Conservation (phyloP, 2,797 vertebrate genomes). For the Argya squamiceps region DNA sequence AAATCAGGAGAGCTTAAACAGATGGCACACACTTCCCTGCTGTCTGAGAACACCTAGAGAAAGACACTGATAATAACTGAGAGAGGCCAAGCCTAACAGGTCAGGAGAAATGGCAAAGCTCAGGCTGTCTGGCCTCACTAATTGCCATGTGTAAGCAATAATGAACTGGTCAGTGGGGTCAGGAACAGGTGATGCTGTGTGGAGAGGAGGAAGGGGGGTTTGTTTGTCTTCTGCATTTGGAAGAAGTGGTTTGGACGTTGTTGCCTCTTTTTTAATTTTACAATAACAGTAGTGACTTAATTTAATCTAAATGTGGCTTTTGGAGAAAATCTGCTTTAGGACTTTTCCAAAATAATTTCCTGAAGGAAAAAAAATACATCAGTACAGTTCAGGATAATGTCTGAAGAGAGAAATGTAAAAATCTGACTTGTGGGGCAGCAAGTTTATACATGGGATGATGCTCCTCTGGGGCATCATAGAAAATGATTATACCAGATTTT, state of each 20-base stretch:
- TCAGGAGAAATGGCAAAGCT: slow-evolving; percentile 52
- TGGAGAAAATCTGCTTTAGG: slow-evolving; percentile 6
- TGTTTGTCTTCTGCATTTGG: background rate
- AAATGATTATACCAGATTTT: slow-evolving; percentile 63
- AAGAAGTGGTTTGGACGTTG: background rate
- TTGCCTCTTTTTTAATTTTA: background rate
- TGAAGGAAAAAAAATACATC: background rate
- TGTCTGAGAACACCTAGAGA: slow-evolving; percentile 54
- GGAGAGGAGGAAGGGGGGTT: background rate
- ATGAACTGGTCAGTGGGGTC: slow-evolving; percentile 54
- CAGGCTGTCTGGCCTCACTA: slow-evolving; percentile 56
- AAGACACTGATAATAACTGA: slow-evolving; percentile 24
- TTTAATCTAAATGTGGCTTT: slow-evolving; percentile 21
- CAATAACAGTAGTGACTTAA: background rate
- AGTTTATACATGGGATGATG: slow-evolving; percentile 42
- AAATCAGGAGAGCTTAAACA: slow-evolving; percentile 59
- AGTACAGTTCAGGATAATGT: background rate
- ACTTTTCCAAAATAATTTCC: slow-evolving; percentile 49
- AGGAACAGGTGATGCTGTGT: slow-evolving; percentile 46
- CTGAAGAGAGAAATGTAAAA: slow-evolving; percentile 19
- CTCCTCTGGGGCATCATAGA: slow-evolving; percentile 37
- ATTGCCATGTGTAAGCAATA: slow-evolving; percentile 68
- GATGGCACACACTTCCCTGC: slow-evolving; percentile 48
- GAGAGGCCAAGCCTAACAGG: slow-evolving; percentile 5
- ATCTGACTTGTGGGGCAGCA: background rate